These are phyloP conservation scores for Stegana nigrithorax DNA, from an alignment of 2,888 invertebrate species.

Conservation along the genomic window DNA sequence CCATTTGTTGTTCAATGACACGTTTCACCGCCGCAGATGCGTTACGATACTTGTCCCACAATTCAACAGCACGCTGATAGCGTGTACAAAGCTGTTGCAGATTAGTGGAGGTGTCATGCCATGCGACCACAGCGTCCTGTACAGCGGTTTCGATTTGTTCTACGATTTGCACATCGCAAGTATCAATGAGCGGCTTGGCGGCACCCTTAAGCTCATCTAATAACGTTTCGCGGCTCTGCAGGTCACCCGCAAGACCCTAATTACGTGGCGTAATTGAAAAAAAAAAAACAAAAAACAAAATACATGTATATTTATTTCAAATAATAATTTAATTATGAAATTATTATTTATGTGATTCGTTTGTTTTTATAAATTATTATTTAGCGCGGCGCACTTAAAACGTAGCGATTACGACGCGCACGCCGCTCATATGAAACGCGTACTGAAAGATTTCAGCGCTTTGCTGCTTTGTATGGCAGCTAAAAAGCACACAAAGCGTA, in stretches of 20 bases:
- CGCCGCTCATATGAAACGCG: neutral
- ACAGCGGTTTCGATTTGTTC: slow-evolving; percentile 81
- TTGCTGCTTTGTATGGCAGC: neutral
- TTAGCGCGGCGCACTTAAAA: no score
- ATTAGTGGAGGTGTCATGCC: slow-evolving; percentile 83
- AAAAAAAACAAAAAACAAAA: no score
- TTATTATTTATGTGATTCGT: no score
- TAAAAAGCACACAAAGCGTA: neutral
- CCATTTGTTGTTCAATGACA: slow-evolving; percentile 83
- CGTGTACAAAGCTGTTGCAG: slow-evolving; percentile 80
- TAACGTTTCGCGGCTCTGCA: slow-evolving; percentile 79
- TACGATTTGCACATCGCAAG: slow-evolving; percentile 78
- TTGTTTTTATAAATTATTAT: no score
- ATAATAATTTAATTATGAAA: no score
- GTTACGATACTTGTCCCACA: slow-evolving; percentile 85
- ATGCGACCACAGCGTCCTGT: slow-evolving; percentile 82
- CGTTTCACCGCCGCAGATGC: slow-evolving; percentile 81
- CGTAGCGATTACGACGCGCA: slow-evolving; percentile 1
- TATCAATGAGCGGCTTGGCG: slow-evolving; percentile 79
- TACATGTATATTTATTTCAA: no score
- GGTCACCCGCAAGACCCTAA: slow-evolving; percentile 81
- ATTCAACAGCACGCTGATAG: slow-evolving; percentile 83
- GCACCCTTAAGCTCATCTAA: slow-evolving; percentile 78
- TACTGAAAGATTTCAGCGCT: neutral
- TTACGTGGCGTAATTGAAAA: no score